phyloP scores from a whole-genome alignment of 2,797 vertebrate species.

The Acrossocheilus fasciatus region DNA sequence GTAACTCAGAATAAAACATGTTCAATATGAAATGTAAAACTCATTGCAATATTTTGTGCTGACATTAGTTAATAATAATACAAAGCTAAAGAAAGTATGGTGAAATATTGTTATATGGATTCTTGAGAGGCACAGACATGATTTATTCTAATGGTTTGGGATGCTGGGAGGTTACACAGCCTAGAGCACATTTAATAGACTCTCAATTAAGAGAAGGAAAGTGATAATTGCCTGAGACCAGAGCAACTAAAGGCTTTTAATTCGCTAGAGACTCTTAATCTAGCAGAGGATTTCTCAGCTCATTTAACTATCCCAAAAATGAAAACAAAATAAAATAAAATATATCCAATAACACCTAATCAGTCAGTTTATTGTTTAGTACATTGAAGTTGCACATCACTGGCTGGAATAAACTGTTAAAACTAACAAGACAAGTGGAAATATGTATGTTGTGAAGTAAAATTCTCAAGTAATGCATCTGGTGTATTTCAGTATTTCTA shows the following conservation, averaged over 20 bases:
- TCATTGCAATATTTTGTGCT: neutral
- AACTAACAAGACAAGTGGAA: neutral
- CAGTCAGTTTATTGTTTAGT: no score
- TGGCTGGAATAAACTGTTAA: neutral
- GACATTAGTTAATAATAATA: neutral
- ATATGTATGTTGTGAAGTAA: neutral
- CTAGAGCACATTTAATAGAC: conserved; percentile 33
- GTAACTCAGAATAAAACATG: neutral
- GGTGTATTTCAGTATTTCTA: neutral
- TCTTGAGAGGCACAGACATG: conserved; percentile 12
- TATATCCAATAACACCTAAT: neutral
- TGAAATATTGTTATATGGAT: conserved; percentile 2
- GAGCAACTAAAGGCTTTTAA: conserved; percentile 30
- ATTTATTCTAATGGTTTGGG: conserved; percentile 24
- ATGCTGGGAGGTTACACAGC: neutral
- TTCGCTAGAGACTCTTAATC: neutral
- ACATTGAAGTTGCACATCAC: neutral
- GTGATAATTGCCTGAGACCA: conserved; percentile 22
- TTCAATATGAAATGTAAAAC: neutral
- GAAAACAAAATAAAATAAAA: neutral
- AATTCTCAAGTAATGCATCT: neutral
- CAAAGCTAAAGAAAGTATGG: neutral
- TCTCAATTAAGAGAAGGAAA: conserved; percentile 36
- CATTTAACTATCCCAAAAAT: neutral
- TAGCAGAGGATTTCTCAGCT: neutral